Base-by-base conservation (phyloP, 1,140 invertebrate genomes). In the Camponotus pennsylvanicus region DNA sequence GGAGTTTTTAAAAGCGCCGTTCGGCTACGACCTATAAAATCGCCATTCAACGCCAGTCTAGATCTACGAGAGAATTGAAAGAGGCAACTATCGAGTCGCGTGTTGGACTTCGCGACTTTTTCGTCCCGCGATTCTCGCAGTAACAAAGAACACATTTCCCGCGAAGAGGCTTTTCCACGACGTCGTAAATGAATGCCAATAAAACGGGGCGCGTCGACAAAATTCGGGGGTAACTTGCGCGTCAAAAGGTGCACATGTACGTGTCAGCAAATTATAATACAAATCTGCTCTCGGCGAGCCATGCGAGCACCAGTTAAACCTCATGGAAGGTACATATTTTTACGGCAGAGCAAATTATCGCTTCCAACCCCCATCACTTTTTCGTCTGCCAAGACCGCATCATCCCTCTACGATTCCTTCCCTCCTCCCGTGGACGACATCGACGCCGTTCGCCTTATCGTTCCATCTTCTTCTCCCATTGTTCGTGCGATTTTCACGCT, bases 401-500 rank as follows among this genome's bases (percentile, higher is more conserved):
- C 55, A 63, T 69, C 45, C 34, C 67, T 37, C 27, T 55, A 55
- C 18, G 63, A 59, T 45, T 66, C 40, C 37, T 18, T 11, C 15
- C 6, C 18, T 40, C 40, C 18, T 18, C 40, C 21, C 63, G 40
- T 9, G 18, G 8, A 63, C 61, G 52, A 73, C 69, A 27, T 27
- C 37, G 52, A 42, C 37, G 21, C 15, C 45, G 49, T 57, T n/a
- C 42, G 79, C 27, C 67, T 61, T 27, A n/a, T 45, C 67, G 45
- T 27, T 59, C 40, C 61, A 8, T 61, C 79, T 83, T 70, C 45
- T 40, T 32, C 59, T 77, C 42, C 77, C 42, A 89, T 89, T 89
- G 87, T 89, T 89, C 88, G 77, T 64, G 71, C 88, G 85, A 89
- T 89, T 89, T 89, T 89, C 88, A 89, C 88, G 88, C 87, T 86